Percentiles rank a stretch among this genome's conserved stretches.
These are phyloP conservation scores for Coreoperca whiteheadi DNA, from an alignment of 2,113 vertebrate species.

Conservation along the genomic window DNA sequence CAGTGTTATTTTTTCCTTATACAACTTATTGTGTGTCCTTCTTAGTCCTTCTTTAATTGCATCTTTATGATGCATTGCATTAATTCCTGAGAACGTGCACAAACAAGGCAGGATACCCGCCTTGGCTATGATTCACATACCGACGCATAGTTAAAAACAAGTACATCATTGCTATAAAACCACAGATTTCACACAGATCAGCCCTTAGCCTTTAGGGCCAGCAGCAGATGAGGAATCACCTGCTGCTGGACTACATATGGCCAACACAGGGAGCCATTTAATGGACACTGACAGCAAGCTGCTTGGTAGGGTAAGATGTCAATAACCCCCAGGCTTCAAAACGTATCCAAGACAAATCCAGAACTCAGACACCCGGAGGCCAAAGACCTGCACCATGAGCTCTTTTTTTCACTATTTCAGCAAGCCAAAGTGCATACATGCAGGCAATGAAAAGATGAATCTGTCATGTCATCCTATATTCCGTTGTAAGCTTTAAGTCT, in stretches of 20 bases:
- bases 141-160: neutral
- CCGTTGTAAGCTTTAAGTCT: neutral
- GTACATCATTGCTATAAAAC: neutral
- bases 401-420: slow-evolving; percentile 10
- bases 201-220: neutral
- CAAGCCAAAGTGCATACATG: neutral
- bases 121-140: neutral
- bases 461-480: neutral
- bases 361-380: neutral
- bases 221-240: slow-evolving; percentile 38
- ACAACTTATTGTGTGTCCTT: too few species aligned
- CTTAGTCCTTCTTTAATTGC: slow-evolving; percentile 10
- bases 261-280: slow-evolving; percentile 26
- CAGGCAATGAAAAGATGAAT: neutral
- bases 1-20: neutral
- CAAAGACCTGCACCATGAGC: neutral
- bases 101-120: neutral
- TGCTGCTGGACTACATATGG: slow-evolving; percentile 42
- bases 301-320: slow-evolving; percentile 27
- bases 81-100: neutral
- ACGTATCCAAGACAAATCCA: slow-evolving; percentile 1
- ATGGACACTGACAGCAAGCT: slow-evolving; percentile 27
- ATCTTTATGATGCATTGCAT: neutral
- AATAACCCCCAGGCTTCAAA: slow-evolving; percentile 11
- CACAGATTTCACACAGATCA: slow-evolving; percentile 10